These are phyloP conservation scores for Drosophila hydei DNA, from an alignment of 1,140 invertebrate genomes.

Conservation along the genomic window DNA sequence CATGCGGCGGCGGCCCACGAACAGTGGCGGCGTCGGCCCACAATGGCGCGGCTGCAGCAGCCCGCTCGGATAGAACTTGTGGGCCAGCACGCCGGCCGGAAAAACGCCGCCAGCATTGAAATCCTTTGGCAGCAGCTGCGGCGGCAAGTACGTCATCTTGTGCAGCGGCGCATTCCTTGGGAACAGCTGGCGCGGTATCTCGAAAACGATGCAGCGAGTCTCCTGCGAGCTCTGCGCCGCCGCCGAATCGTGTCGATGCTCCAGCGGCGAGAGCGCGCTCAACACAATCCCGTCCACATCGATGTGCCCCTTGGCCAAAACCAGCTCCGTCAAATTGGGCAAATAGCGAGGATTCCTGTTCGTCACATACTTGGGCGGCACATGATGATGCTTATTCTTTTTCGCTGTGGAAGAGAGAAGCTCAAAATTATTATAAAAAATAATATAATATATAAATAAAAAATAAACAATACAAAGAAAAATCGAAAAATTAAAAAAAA, in stretches of 20 bases:
- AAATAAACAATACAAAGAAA: too few species aligned
- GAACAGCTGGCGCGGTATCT: conserved; percentile 30
- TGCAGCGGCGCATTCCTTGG: conserved; percentile 19
- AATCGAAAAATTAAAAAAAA: too few species aligned
- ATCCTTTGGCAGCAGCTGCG: conserved; percentile 20
- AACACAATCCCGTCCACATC: conserved; percentile 7
- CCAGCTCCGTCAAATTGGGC: conserved; percentile 12
- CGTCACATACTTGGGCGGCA: conserved; percentile 3
- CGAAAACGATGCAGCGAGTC: conserved; percentile 5
- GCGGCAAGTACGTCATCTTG: conserved; percentile 35
- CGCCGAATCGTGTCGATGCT: conserved; percentile 1
- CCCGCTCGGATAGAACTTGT: conserved; percentile 29
- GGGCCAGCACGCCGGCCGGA: conserved; percentile 6
- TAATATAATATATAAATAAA: too few species aligned
- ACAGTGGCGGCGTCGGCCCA: conserved; percentile 45
- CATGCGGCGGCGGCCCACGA: conserved; percentile 32
- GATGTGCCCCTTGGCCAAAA: not conserved
- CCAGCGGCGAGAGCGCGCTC: not conserved
- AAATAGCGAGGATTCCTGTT: conserved; percentile 25
- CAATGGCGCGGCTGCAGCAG: conserved; percentile 13
- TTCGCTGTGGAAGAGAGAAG: not conserved
- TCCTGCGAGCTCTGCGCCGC: not conserved
- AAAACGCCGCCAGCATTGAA: conserved; percentile 46
- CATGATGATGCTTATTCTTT: not conserved
- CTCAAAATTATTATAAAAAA: too few species aligned